Percentiles rank a stretch among this genome's conserved stretches.
Evolutionary conservation across 2,797 vertebrate species (phyloP).

Genomic region (Schizothorax lantsangensis): DNA sequence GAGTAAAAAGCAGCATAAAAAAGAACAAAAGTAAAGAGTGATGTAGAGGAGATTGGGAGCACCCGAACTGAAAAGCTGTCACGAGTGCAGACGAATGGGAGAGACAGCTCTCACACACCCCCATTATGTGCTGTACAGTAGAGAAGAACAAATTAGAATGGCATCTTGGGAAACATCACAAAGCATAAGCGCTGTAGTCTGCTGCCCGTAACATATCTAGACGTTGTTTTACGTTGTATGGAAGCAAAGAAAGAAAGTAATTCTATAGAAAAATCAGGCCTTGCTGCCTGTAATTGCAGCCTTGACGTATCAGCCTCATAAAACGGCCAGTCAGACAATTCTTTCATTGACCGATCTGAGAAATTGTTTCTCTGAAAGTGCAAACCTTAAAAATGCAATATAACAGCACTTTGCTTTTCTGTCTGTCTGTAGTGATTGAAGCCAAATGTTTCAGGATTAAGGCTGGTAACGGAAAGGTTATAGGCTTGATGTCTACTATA

Average conservation of each 20-base stretch:
- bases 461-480: background rate
- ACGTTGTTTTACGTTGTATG: conserved; percentile 39
- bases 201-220: conserved; percentile 30
- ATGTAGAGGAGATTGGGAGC: conserved; percentile 68
- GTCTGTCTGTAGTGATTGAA: conserved; percentile 38
- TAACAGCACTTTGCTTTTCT: conserved; percentile 44
- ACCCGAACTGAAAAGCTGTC: conserved; percentile 58
- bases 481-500: conserved; percentile 10
- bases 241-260: conserved; percentile 32
- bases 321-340: conserved; percentile 57
- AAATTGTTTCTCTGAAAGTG: conserved; percentile 52
- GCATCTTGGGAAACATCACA: conserved; percentile 49
- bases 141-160: conserved; percentile 16
- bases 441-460: background rate
- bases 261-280: conserved; percentile 10
- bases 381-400: conserved; percentile 50
- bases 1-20: conserved; percentile 72
- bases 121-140: conserved; percentile 37
- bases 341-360: conserved; percentile 56
- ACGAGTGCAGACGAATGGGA: conserved; percentile 48
- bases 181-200: conserved; percentile 47
- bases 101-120: conserved; percentile 32
- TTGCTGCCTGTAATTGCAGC: conserved; percentile 52
- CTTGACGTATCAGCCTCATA: conserved; percentile 62
- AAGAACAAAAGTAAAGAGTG: conserved; percentile 67